phyloP scores from a whole-genome alignment of 2,797 vertebrate genomes.

The Aeoliscus strigatus region DNA sequence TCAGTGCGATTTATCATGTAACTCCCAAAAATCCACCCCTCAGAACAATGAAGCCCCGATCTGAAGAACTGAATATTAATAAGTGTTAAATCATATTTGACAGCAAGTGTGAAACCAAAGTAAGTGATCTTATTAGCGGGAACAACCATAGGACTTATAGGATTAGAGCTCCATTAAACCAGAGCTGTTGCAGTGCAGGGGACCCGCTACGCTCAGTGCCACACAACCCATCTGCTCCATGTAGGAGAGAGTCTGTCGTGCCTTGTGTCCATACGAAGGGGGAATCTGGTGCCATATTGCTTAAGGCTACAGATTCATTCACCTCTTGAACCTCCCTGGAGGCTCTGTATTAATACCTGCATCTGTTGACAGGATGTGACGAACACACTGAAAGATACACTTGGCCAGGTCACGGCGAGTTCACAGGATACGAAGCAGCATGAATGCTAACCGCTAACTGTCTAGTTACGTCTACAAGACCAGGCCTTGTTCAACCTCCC shows the following conservation, averaged over 20 bases:
- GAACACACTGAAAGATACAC: conserved; percentile 32
- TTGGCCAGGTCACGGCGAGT: conserved; percentile 44
- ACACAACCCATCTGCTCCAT: conserved; percentile 61
- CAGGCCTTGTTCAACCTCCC: conserved; percentile 27
- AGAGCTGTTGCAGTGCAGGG: conserved; percentile 17
- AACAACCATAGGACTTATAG: conserved; percentile 29
- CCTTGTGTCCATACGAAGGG: conserved; percentile 38
- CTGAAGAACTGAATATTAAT: conserved; percentile 26
- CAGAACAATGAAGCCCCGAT: conserved; percentile 14
- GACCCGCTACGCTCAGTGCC: conserved; percentile 23
- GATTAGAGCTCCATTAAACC: conserved; percentile 28
- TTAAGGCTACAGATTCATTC: conserved; percentile 66
- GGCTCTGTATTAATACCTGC: conserved; percentile 63
- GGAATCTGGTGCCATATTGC: conserved; percentile 65
- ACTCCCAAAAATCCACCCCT: conserved; percentile 14
- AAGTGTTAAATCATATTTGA: conserved; percentile 35
- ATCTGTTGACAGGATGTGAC: conserved; percentile 56
- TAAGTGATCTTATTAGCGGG: conserved; percentile 28
- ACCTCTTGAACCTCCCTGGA: conserved; percentile 51
- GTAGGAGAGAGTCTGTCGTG: conserved; percentile 38
- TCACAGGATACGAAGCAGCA: conserved; percentile 30
- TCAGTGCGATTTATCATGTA: conserved; percentile 17
- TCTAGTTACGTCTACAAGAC: conserved; percentile 18
- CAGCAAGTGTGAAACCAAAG: conserved; percentile 19
- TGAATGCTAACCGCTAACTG: conserved; percentile 32